A percentile compares a stretch with the other conserved stretches of the same genome.
Evolutionary conservation across 1,140 invertebrate species (phyloP).

Genomic region (Mercenaria mercenaria): DNA sequence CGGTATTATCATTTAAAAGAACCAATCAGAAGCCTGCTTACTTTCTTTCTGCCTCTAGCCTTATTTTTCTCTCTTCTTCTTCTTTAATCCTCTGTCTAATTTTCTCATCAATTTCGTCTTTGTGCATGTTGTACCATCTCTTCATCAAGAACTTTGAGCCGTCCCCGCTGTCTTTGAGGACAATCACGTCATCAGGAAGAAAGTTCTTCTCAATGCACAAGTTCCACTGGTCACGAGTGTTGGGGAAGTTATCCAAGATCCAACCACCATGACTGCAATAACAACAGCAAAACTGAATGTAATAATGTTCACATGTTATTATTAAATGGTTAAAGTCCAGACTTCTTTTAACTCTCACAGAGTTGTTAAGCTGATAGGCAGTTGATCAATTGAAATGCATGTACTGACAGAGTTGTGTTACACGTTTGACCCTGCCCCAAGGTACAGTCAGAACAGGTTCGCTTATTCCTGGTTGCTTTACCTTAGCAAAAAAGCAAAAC

Average conservation of each 20-base stretch:
- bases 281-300: slow-evolving; percentile 29
- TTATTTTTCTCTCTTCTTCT: slow-evolving; percentile 74
- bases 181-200: slow-evolving; percentile 83
- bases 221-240: slow-evolving; percentile 84
- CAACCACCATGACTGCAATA: slow-evolving; percentile 84
- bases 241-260: slow-evolving; percentile 86
- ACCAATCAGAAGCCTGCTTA: slow-evolving; percentile 45
- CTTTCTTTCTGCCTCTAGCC: slow-evolving; percentile 79
- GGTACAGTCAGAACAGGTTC: too few relatives aligned
- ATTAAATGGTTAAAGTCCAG: too few relatives aligned
- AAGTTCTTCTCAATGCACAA: slow-evolving; percentile 83
- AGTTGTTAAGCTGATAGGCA: too few relatives aligned
- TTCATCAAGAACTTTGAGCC: slow-evolving; percentile 75
- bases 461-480: too few relatives aligned
- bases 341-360: too few relatives aligned
- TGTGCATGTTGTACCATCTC: slow-evolving; percentile 80
- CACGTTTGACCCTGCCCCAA: too few relatives aligned
- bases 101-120: slow-evolving; percentile 77
- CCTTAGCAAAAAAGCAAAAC: too few relatives aligned
- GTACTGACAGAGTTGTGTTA: too few relatives aligned
- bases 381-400: too few relatives aligned
- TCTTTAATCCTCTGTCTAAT: slow-evolving; percentile 71
- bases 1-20: background rate
- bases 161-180: slow-evolving; percentile 81
- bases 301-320: background rate